Percentiles rank a stretch among this genome's conserved stretches.
These are phyloP conservation scores for Pristiophorus japonicus DNA, from an alignment of 2,113 vertebrate genomes.

Conservation along the genomic window DNA sequence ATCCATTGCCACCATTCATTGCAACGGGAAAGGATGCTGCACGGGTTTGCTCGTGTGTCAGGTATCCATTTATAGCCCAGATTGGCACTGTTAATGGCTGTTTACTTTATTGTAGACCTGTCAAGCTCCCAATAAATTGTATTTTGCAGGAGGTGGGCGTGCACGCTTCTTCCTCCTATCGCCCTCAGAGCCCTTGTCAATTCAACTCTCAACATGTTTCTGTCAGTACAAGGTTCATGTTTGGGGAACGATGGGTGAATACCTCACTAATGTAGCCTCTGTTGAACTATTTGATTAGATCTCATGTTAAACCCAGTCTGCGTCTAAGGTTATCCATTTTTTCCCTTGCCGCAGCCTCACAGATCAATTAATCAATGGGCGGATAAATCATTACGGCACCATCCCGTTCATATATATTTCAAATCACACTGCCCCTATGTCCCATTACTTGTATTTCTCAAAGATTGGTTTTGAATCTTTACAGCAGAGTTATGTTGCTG, in stretches of 20 bases:
- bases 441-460: slow-evolving; percentile 35
- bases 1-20: not conserved
- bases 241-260: not conserved
- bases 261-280: slow-evolving; percentile 24
- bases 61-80: slow-evolving; percentile 18
- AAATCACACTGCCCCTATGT: slow-evolving; percentile 3
- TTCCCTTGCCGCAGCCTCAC: not conserved
- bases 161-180: not conserved
- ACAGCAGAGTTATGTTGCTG: slow-evolving; percentile 25
- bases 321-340: slow-evolving; percentile 8
- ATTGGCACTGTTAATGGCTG: not conserved
- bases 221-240: not conserved
- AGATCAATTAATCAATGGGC: slow-evolving; percentile 30
- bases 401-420: slow-evolving; percentile 35
- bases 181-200: slow-evolving; percentile 10
- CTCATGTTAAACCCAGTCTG: not conserved
- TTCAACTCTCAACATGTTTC: not conserved
- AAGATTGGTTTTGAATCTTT: slow-evolving; percentile 31
- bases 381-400: slow-evolving; percentile 6
- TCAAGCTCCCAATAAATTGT: slow-evolving; percentile 26
- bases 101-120: slow-evolving; percentile 26
- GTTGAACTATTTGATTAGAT: not conserved
- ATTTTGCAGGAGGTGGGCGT: not conserved
- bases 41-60: not conserved
- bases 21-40: not conserved